phyloP scores from a whole-genome alignment of 1,140 invertebrate species.

The Drosophila asahinai region DNA sequence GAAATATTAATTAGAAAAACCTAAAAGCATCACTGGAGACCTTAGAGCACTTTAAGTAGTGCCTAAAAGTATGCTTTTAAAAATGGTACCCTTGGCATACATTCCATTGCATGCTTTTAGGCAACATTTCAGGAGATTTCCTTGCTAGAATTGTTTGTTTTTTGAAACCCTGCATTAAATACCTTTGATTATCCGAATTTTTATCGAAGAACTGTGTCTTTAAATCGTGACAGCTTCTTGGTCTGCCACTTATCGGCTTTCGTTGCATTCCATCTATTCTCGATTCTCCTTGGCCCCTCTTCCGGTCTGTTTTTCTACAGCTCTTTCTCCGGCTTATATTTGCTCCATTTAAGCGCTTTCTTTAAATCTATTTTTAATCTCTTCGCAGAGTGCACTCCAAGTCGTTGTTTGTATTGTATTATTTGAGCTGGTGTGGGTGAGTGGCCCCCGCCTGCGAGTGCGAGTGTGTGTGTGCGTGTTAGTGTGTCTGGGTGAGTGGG shows the following conservation, averaged over 20 bases:
- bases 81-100: neutral
- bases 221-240: conserved; percentile 15
- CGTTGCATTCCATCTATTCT: conserved; percentile 34
- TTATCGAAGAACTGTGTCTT: conserved; percentile 1
- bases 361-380: conserved; percentile 52
- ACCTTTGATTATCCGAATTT: neutral
- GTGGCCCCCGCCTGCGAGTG: conserved; percentile 1
- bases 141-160: neutral
- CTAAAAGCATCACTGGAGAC: no score
- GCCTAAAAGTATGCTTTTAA: neutral
- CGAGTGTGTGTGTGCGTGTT: neutral
- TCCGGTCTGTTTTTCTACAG: conserved; percentile 29
- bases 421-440: conserved; percentile 39
- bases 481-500: conserved; percentile 6
- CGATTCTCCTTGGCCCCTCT: conserved; percentile 25
- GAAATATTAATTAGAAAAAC: neutral
- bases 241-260: conserved; percentile 34
- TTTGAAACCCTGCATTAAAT: neutral
- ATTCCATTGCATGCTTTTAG: neutral
- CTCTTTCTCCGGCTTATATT: conserved; percentile 48
- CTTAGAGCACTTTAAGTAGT: neutral
- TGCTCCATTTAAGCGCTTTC: conserved; percentile 52
- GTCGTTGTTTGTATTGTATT: conserved; percentile 52
- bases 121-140: neutral
- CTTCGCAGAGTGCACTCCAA: conserved; percentile 47